A percentile compares a stretch with the other conserved stretches of the same genome.
phyloP scores from a whole-genome alignment of 2,797 vertebrate species.

The Notamacropus eugenii region DNA sequence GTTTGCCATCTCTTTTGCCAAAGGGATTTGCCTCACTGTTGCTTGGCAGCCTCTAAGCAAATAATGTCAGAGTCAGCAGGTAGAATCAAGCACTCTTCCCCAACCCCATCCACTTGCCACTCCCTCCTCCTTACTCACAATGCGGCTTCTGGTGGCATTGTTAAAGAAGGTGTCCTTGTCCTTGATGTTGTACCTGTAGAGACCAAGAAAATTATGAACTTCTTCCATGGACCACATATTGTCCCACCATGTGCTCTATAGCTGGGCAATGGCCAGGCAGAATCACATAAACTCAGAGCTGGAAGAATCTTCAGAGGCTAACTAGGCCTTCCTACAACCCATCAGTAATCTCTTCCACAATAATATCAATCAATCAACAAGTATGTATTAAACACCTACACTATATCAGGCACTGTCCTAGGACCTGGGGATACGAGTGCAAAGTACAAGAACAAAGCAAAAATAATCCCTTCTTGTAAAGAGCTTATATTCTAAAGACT shows the following conservation, averaged over 20 bases:
- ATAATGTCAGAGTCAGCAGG: not conserved
- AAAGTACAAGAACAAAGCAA: not conserved
- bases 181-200: constrained; percentile 93
- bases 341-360: not conserved
- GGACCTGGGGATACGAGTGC: not conserved
- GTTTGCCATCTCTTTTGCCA: constrained; percentile 24
- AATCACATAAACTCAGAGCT: not conserved
- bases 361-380: not conserved
- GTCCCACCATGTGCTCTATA: not conserved
- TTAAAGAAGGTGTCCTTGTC: constrained; percentile 95
- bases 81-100: not conserved
- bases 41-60: constrained; percentile 51
- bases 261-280: not conserved
- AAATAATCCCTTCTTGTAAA: not conserved
- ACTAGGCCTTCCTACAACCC: not conserved
- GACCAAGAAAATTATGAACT: constrained; percentile 41
- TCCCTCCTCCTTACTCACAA: constrained; percentile 89
- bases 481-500: not conserved
- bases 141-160: constrained; percentile 94
- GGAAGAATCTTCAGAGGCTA: not conserved
- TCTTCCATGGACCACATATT: not conserved
- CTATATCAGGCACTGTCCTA: not conserved
- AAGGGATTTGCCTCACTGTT: not conserved
- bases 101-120: not conserved
- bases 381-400: not conserved